A percentile compares a stretch with the other conserved stretches of the same genome.
phyloP scores from a whole-genome alignment of 2,888 invertebrate genomes.

The Chloromyia formosa region DNA sequence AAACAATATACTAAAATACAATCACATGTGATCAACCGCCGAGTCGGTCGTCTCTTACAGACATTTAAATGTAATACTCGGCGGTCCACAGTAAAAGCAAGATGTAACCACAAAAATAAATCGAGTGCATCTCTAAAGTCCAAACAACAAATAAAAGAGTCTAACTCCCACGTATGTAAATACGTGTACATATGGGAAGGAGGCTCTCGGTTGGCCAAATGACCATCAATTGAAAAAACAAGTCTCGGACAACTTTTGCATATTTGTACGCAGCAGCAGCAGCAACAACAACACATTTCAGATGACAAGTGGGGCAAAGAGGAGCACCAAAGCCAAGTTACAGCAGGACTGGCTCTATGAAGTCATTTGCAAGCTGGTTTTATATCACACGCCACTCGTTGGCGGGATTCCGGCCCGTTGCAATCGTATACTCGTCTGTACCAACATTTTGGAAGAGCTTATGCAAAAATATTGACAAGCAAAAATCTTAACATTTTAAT shows the following conservation, averaged over 20 bases:
- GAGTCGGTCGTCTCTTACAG: background rate
- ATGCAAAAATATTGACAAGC: conserved; percentile 1
- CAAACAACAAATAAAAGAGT: conserved; percentile 32
- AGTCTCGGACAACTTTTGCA: conserved; percentile 23
- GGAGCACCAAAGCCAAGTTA: background rate
- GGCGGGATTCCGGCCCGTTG: background rate
- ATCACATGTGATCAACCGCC: too few relatives aligned
- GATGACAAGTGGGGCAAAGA: background rate
- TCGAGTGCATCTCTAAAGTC: conserved; percentile 31
- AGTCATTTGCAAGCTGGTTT: too few relatives aligned
- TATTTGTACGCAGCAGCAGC: background rate
- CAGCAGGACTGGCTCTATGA: too few relatives aligned
- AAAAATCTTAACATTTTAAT: background rate
- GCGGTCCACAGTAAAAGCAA: background rate
- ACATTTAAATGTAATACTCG: background rate
- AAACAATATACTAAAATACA: background rate
- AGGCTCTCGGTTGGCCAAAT: background rate
- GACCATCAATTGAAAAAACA: conserved; percentile 32
- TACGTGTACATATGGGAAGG: too few relatives aligned
- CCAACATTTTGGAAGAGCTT: conserved; percentile 31
- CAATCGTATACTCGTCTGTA: conserved; percentile 4
- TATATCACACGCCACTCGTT: background rate
- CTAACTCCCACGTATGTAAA: conserved; percentile 24
- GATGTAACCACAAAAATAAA: conserved; percentile 29
- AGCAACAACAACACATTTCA: too few relatives aligned